Base-by-base conservation (phyloP, 2,888 invertebrate genomes). In the Ametastegia equiseti region DNA sequence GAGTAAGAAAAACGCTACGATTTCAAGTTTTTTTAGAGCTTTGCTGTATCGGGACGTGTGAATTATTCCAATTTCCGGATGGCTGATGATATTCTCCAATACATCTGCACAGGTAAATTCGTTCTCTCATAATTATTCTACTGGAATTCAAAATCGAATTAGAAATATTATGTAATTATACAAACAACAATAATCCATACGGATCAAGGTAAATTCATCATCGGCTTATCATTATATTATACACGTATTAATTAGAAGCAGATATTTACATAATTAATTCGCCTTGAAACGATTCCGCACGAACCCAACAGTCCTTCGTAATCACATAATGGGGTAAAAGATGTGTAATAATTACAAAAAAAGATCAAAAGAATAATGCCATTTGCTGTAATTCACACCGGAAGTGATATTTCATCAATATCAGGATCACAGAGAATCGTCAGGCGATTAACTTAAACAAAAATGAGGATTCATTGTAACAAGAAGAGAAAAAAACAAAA, bases 251-350 rank as follows among this genome's bases (percentile, higher is more conserved):
- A 13, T 6, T 27, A 30, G 23, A 30, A 23, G 3, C 15, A 60
- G 60, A 39, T 67, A 39, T 67, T 67, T 67, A 36, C 65, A 39
- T 67, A 67, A 67, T 67, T 67, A 39, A 67, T 15, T 67, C 39
- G 27, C 65, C 65, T 67, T 67, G 65, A 39, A 39, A 67, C 65
- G 36, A 67, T 60, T 30, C 60, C 30, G 23, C 27, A 27, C 30
- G 30, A 30, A 60, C 5, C 60, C 30, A 15, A 60, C 27, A 60
- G 39, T 39, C 65, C 19, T 67, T 39, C 7, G 4, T 39, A 19
- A 67, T 67, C 13, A 30, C 60, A 30, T 60, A 60, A 60, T 30
- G 60, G 5, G 15, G 30, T 4, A 15, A 60, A 30, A 13, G 1
- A 2, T 3, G 9, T 4, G 11, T 27, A 30, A 30, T 6, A 15